phyloP scores from a whole-genome alignment of 2,113 vertebrate genomes.

The Toxostoma redivivum region DNA sequence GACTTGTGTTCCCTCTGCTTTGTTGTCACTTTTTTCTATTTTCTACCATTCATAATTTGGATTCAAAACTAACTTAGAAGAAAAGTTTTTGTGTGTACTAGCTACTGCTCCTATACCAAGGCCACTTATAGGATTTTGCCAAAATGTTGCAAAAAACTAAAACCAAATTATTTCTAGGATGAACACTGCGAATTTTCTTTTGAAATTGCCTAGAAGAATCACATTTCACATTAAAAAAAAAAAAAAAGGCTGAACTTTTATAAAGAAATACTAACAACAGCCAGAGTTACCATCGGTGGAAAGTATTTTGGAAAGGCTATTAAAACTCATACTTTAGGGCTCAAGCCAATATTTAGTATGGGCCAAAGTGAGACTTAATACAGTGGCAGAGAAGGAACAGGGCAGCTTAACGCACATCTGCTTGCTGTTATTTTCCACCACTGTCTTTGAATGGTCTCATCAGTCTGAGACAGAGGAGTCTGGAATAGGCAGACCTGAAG shows the following conservation, averaged over 20 bases:
- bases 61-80: not conserved
- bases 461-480: not conserved
- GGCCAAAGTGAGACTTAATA: not conserved
- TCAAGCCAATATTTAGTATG: not conserved
- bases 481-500: constrained; percentile 16
- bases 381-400: not conserved
- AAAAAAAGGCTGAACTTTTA: not conserved
- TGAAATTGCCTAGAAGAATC: not conserved
- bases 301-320: not conserved
- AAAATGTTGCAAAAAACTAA: not conserved
- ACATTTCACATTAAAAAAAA: not conserved
- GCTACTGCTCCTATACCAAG: not conserved
- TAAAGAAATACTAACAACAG: not conserved
- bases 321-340: not conserved
- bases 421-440: constrained; percentile 4
- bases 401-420: not conserved
- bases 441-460: not conserved
- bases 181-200: not conserved
- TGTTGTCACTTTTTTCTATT: not conserved
- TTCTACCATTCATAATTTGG: not conserved
- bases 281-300: not conserved
- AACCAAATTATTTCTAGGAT: not conserved
- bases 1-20: not conserved
- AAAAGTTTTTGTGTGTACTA: not conserved
- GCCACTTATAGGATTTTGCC: not conserved